Conservation (phyloP, 2,888 invertebrate genomes). For the Margaritifera margaritifera region DNA sequence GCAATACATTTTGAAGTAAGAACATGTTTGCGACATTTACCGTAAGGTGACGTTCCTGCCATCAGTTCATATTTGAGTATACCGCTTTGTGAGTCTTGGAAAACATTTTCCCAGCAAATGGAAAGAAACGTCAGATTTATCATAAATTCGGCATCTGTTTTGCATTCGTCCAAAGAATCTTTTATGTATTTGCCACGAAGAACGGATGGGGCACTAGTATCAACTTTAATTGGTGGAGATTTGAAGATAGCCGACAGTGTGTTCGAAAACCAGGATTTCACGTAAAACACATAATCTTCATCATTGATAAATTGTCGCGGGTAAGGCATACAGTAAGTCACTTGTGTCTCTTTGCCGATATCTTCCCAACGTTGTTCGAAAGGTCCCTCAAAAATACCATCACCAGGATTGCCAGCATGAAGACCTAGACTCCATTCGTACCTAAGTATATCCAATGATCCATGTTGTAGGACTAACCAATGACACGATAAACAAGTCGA, state of each 20-base stretch:
- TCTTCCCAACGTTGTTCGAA: no score
- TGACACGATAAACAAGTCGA: constrained; percentile 22
- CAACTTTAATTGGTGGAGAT: constrained; percentile 7
- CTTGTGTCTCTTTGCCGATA: no score
- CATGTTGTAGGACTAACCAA: constrained; percentile 8
- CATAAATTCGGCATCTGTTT: background rate
- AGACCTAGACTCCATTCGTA: no score
- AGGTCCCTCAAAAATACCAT: no score
- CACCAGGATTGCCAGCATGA: no score
- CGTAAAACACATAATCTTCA: constrained; percentile 7
- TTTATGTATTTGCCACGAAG: constrained; percentile 2
- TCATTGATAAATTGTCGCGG: background rate
- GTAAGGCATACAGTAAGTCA: no score
- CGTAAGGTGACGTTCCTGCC: constrained; percentile 18
- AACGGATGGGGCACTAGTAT: constrained; percentile 9
- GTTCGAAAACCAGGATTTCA: constrained; percentile 8
- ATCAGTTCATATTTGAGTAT: constrained; percentile 3
- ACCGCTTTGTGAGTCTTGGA: constrained; percentile 8
- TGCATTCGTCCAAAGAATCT: constrained; percentile 1
- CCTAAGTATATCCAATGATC: no score
- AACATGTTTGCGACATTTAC: constrained; percentile 10
- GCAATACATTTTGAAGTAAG: no score
- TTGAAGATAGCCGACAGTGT: background rate
- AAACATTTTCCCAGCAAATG: constrained; percentile 9
- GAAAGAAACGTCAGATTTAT: background rate